These are phyloP conservation scores for Drosophila kambysellisi DNA, from an alignment of 2,888 invertebrate species.

Conservation along the genomic window DNA sequence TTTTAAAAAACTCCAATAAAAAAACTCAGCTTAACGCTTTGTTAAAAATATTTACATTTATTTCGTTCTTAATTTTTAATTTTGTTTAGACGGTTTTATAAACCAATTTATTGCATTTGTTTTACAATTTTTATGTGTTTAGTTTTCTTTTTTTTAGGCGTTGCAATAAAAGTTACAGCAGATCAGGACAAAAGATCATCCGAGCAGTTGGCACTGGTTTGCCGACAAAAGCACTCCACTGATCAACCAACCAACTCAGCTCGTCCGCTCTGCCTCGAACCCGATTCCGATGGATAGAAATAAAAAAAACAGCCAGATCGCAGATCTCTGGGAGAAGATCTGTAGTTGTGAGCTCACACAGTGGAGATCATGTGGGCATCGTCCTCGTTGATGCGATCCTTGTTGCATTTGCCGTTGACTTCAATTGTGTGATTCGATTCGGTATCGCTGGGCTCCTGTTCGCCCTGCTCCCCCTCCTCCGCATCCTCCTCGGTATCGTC, in stretches of 20 bases:
- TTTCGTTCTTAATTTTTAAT: conserved; percentile 48
- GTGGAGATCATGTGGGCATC: conserved; percentile 81
- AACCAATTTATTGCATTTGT: conserved; percentile 58
- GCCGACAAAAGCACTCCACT: background rate
- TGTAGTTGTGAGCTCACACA: conserved; percentile 48
- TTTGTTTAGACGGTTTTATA: conserved; percentile 54
- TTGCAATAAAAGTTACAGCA: conserved; percentile 25
- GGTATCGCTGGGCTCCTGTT: conserved; percentile 65
- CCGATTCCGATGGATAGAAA: background rate
- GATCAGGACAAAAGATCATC: conserved; percentile 22
- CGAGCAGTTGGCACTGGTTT: conserved; percentile 8
- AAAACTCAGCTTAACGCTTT: background rate
- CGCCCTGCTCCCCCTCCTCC: conserved; percentile 45
- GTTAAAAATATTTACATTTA: conserved; percentile 76
- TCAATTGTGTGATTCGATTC: conserved; percentile 71
- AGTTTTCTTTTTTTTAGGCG: conserved; percentile 3
- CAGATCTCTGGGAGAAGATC: background rate
- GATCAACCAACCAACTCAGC: conserved; percentile 4
- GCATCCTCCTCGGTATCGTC: conserved; percentile 35
- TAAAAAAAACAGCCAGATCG: background rate
- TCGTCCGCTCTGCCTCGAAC: background rate
- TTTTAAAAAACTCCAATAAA: background rate
- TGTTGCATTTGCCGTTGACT: conserved; percentile 59
- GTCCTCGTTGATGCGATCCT: conserved; percentile 71
- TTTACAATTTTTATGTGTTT: conserved; percentile 66